Evolutionary conservation across 2,888 invertebrate species (phyloP), one percentile per base, ranked within the genome.

Genomic region (Chrysomela aeneicollis): DNA sequence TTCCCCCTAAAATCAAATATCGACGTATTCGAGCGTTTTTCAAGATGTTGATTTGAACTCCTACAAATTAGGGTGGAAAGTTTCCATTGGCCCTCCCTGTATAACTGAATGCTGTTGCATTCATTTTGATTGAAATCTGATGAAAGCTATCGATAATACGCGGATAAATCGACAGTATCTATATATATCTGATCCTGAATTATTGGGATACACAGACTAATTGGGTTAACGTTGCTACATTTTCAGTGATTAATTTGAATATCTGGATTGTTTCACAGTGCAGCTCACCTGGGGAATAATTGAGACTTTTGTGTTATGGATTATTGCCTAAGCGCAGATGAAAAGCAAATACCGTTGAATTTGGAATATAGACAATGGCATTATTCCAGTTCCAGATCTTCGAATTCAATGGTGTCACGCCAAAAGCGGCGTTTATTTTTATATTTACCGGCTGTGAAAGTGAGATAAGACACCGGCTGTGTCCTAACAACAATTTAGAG

Each of bases 171-270:
- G 35, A 6, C 35, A 35, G 12, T 35, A 10, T 26, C 35, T 10
- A 35, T 35, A 35, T 12, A 35, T 26, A 26, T 6, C 26, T 26
- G 26, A 35, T 35, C 35, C 35, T 10, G 9, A 35, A 35, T 35
- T 6, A 26, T 26, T 26, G 4, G 26, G 26, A 26, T 26, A 26
- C 12, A 35, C 19, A 35, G 35, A 54, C 19, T 54, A 54, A 54
- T 54, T 54, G 21, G 37, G 37, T 37, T 18, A 37, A 15, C 22
- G 18, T 12, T 54, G 53, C 19, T 30, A 22, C 26, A 26, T 26
- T 51, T 51, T 32, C 15, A 21, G 10, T 54, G 53, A 54, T 54
- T 54, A 54, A 35, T 54, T 18, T 4, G 18, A 54, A 17, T 19
- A 54, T 18, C 19, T 54, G 35, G 35, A 35, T 54, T 35, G 26